phyloP scores from a whole-genome alignment of 2,113 vertebrate species.

The Corythornis cristatus region DNA sequence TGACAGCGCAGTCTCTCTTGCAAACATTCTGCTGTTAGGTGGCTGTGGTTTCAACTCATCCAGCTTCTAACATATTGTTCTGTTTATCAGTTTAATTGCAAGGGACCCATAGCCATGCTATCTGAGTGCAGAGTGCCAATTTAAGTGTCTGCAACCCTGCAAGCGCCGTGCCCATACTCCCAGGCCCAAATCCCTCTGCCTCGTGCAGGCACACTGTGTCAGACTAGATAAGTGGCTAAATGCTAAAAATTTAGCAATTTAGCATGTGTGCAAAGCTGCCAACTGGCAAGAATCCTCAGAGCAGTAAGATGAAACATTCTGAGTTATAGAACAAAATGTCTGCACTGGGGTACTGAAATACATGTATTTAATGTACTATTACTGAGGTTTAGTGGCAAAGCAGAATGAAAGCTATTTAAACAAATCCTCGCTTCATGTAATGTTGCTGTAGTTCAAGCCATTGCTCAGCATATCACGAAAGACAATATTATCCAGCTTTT shows the following conservation, averaged over 20 bases:
- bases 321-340: slow-evolving; percentile 6
- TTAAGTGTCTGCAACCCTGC: background rate
- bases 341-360: background rate
- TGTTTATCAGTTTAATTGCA: background rate
- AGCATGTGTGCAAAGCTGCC: background rate
- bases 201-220: background rate
- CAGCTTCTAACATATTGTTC: background rate
- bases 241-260: background rate
- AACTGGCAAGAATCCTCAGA: background rate
- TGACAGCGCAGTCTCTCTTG: background rate
- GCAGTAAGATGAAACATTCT: background rate
- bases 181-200: background rate
- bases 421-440: background rate
- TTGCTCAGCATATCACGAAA: background rate
- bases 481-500: slow-evolving; percentile 24
- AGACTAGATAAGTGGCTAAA: slow-evolving; percentile 19
- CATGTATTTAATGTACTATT: background rate
- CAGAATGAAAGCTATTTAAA: background rate
- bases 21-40: background rate
- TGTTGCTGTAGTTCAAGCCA: background rate
- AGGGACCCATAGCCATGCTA: background rate
- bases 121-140: background rate
- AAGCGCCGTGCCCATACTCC: background rate
- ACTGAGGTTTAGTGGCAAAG: background rate
- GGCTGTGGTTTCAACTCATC: background rate